Base-by-base conservation (phyloP, 2,888 invertebrate genomes). In the Plebejus anna region DNA sequence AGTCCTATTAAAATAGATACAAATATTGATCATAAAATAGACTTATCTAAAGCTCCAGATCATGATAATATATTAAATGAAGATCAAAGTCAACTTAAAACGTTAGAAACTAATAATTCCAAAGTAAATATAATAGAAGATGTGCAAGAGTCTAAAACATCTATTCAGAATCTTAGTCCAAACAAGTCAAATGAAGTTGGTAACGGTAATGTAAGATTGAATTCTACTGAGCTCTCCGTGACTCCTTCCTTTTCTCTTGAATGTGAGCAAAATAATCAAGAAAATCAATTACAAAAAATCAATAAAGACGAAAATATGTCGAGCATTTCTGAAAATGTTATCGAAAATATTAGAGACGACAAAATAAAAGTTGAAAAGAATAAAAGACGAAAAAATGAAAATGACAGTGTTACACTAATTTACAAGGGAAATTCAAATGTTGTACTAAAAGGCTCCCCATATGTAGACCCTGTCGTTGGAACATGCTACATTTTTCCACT, bases 401-500 rank as follows among this genome's bases (percentile, higher is more conserved):
- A 78, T 61, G 73, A 78, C 79, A 82, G 83, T 79, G 80, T 84
- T 4, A 83, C 83, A 11, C 80, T 83, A 75, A 72, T 85, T 47
- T 84, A 82, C 77, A 82, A 83, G 77, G 80, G 82, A 47, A 80
- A 83, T 78, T 79, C 83, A 51, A 81, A 82, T 75, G 79, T 86
- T 28, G 78, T 86, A 79, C 80, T 89, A 36, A 87, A 87, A 79
- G 89, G 87, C 11, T 84, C 87, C 51, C 85, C 87, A 75, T 87
- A 85, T 79, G 83, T 87, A 80, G 87, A 88, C 76, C 86, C 88
- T 16, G 79, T 84, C 71, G 82, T 84, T 16, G 87, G 86, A 22
- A 86, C 85, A 16, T 87, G 87, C 78, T 88, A 87, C 79, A 82
- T 87, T 9, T 86, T 89, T 80, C 86, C 89, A 3, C 79, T 87